A percentile compares a stretch with the other conserved stretches of the same genome.
Evolutionary conservation across 2,113 vertebrate genomes (phyloP).

Genomic region (Corydoras sp.): DNA sequence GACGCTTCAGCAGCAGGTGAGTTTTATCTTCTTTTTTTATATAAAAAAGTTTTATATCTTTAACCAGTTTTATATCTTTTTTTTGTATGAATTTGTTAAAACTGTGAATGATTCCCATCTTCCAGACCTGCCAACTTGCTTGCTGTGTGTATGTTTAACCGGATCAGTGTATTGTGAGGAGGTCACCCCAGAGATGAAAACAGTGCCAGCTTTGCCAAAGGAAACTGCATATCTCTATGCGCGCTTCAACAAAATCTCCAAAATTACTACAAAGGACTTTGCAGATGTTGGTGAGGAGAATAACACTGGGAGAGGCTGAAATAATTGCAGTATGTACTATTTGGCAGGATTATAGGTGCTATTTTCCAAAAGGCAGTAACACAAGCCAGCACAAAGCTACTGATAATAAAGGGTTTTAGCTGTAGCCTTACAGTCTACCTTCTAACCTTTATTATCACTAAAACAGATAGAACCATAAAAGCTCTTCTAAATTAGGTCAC

Average conservation of each 20-base stretch:
- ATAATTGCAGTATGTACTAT: slow-evolving; percentile 5
- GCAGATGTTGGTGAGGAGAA: slow-evolving; percentile 75
- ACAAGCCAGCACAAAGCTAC: slow-evolving; percentile 5
- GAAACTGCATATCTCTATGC: slow-evolving; percentile 86
- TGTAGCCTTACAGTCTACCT: neutral
- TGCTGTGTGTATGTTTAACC: slow-evolving; percentile 84
- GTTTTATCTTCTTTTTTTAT: too few relatives aligned
- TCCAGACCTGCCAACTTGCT: slow-evolving; percentile 79
- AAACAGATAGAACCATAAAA: neutral
- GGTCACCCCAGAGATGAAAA: slow-evolving; percentile 65
- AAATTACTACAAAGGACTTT: slow-evolving; percentile 80
- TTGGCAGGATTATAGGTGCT: slow-evolving; percentile 15
- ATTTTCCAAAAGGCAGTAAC: neutral
- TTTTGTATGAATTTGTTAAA: neutral
- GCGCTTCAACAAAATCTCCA: slow-evolving; percentile 87
- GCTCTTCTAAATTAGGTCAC: neutral
- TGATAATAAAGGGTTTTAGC: neutral
- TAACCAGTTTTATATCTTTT: too few relatives aligned
- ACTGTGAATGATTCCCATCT: neutral
- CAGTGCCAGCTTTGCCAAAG: slow-evolving; percentile 80
- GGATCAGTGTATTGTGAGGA: slow-evolving; percentile 96
- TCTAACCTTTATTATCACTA: neutral
- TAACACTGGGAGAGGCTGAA: slow-evolving; percentile 20
- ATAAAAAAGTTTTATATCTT: too few relatives aligned
- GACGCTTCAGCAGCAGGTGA: slow-evolving; percentile 22